phyloP scores from a whole-genome alignment of 1,140 invertebrate species.

The Maniola jurtina region DNA sequence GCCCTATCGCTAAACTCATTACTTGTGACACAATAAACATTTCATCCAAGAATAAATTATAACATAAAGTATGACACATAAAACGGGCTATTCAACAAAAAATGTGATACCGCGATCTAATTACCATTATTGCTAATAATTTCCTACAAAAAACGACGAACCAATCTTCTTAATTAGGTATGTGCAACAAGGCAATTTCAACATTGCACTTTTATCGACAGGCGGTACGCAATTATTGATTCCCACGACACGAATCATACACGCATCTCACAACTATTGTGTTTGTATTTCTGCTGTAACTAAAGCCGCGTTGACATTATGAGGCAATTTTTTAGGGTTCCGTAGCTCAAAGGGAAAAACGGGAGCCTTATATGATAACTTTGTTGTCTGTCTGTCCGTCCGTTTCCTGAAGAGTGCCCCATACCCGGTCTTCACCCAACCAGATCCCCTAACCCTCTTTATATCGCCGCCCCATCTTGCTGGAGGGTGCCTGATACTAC shows the following conservation, averaged over 20 bases:
- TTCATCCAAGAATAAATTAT: no score
- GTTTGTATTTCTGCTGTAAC: constrained; percentile 7
- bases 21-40: no score
- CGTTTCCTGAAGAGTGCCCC: no score
- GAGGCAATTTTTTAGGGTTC: not conserved
- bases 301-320: not conserved
- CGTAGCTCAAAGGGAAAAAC: no score
- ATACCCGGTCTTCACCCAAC: no score
- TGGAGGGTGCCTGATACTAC: no score
- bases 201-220: constrained; percentile 6
- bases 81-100: not conserved
- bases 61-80: not conserved
- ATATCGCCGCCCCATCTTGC: no score
- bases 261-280: constrained; percentile 5
- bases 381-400: no score
- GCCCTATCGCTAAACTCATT: no score
- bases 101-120: not conserved
- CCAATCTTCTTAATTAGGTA: constrained; percentile 7
- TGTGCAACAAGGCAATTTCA: not conserved
- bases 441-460: no score
- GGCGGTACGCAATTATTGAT: constrained; percentile 18
- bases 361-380: no score
- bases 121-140: not conserved
- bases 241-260: constrained; percentile 18
- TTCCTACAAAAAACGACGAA: constrained; percentile 4